Conservation (phyloP, 2,113 vertebrate genomes). For the Rhabdornis inornatus region DNA sequence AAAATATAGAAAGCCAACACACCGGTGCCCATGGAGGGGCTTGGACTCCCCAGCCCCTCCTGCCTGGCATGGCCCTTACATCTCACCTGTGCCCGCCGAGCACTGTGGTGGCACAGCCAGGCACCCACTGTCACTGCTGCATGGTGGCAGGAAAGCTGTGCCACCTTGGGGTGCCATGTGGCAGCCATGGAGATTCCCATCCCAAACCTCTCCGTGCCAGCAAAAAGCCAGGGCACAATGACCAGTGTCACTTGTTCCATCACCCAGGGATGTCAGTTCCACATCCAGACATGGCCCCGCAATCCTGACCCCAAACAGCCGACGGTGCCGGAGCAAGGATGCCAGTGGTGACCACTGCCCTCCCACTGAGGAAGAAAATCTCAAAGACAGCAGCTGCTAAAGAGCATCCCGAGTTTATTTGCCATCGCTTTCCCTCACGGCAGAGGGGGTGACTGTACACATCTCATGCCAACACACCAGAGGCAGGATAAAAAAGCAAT, state of each 20-base stretch:
- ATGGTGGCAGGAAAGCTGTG: not conserved
- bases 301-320: fast-evolving
- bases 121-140: fast-evolving
- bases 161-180: not conserved
- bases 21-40: slow-evolving; percentile 28
- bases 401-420: slow-evolving; percentile 89
- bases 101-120: not conserved
- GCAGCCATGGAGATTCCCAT: not conserved
- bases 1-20: slow-evolving; percentile 70
- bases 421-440: slow-evolving; percentile 68
- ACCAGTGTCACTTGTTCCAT: not conserved
- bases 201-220: not conserved
- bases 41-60: not conserved
- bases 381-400: slow-evolving; percentile 68
- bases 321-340: fast-evolving
- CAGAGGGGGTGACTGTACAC: slow-evolving; percentile 74
- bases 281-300: fast-evolving
- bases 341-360: not conserved
- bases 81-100: not conserved
- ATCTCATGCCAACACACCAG: slow-evolving; percentile 88
- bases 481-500: slow-evolving; percentile 87
- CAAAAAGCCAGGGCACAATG: fast-evolving
- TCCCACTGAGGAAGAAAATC: not conserved
- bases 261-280: not conserved
- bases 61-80: not conserved